Base-by-base conservation (phyloP, 2,113 vertebrate genomes). In the Corythaixoides concolor region DNA sequence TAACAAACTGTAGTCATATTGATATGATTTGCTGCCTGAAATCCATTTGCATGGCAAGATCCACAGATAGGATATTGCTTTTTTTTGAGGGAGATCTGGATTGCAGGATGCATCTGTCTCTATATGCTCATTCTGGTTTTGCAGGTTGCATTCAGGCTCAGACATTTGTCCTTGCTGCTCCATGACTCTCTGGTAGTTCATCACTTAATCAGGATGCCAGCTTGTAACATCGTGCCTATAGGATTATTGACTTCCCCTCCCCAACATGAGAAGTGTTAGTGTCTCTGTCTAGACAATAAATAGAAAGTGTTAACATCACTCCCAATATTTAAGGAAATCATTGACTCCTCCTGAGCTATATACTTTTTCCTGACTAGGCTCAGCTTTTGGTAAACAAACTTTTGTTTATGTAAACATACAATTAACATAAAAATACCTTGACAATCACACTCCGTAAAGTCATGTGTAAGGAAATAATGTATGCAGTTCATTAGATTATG, bases 11-110 rank as follows among this genome's bases (percentile, higher is more conserved):
- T 39, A 89, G 49, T 12, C 24, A 35, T 39, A 17, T 12, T 85
- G 59, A 64, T 47, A 66, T 30, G 21, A 81, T 84, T 93, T 88
- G 39, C 23, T 74, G 60, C 6, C n/a, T 81, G 81, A 87, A 95
- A 89, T 81, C 18, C 15, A 27, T 53, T 88, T 78, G 15, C 17
- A 81, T 50, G 37, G 30, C 14, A 81, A 58, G 35, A 70, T 56
- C 10, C 20, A 60, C 14, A 37, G 45, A 23, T 10, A 77, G 27
- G 21, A 39, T 74, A 62, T 41, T 66, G 30, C 50, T 41, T 86
- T 90, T 49, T 59, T 55, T 83, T 79, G 24, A 72, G 45, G 35
- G 43, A 45, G 68, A 87, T 89, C 50, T n/a, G 9, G 23, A 39
- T 12, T 26, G 33, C 0, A 1, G 21, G 27, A 53, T 49, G 18